Percentiles rank a stretch among this genome's conserved stretches.
Evolutionary conservation across 2,113 vertebrate genomes (phyloP).

Genomic region (Labeo rohita): DNA sequence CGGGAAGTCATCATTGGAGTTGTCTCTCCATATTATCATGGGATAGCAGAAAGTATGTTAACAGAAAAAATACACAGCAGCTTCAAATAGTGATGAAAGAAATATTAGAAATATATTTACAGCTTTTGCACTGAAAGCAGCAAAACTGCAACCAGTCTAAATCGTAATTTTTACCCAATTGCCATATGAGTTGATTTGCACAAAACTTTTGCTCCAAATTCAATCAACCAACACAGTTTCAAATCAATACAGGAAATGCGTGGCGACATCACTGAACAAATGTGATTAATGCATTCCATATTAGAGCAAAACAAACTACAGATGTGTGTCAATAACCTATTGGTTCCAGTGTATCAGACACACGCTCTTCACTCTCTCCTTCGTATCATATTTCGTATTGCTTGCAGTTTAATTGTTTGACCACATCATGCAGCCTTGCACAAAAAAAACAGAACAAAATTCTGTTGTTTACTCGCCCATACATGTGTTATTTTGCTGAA

Average conservation of each 20-base stretch:
- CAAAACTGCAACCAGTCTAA: neutral
- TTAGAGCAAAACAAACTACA: slow-evolving; percentile 11
- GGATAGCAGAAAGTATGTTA: neutral
- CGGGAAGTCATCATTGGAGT: neutral
- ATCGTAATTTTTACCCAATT: neutral
- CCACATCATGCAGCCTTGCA: neutral
- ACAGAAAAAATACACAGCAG: neutral
- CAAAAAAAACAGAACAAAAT: neutral
- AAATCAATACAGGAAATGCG: slow-evolving; percentile 3
- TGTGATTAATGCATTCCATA: slow-evolving; percentile 2
- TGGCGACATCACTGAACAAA: neutral
- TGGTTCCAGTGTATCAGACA: slow-evolving; percentile 17
- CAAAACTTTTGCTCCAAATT: neutral
- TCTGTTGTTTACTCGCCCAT: neutral
- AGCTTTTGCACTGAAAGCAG: neutral
- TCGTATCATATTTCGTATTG: neutral
- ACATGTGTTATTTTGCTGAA: neutral
- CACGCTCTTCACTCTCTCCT: neutral
- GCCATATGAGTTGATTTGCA: neutral
- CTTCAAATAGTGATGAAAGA: neutral
- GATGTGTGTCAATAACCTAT: slow-evolving; percentile 11
- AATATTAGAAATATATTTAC: neutral
- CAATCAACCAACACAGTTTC: neutral
- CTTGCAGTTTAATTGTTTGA: neutral
- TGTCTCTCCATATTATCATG: neutral